Evolutionary conservation across 2,797 vertebrate species (phyloP), one percentile per base, ranked within the genome.

Genomic region (Tiaroga cobitis): DNA sequence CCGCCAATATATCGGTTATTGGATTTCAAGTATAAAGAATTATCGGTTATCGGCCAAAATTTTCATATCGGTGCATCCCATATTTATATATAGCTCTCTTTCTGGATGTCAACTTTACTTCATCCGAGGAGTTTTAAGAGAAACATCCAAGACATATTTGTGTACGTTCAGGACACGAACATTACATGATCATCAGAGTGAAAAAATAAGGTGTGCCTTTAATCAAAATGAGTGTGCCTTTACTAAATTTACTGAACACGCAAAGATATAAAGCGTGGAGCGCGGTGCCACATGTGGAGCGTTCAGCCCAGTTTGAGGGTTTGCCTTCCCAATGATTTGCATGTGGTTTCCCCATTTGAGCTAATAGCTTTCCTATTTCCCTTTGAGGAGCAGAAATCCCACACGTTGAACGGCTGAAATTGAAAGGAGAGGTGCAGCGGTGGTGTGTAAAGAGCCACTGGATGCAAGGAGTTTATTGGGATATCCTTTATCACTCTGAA

Each of bases 391-490:
- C 91, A 93, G 94, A 93, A 94, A 94, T 92, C 88, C 89, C 92
- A 93, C 87, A 87, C 90, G 88, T 92, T 91, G 91, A 92, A 93
- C 87, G 16, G 67, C 72, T 85, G 91, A 82, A 87, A 91, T 89
- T 93, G 89, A 94, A 95, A 94, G 93, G 92, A 94, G 92, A 95
- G 93, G 92, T 93, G 88, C 91, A 84, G 90, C 88, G 77, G 86
- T 85, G 88, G 76, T 77, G 83, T 73, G 83, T 34, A 69, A 46
- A 82, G 68, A n/a, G 34, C 78, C 59, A 65, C 83, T 89, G 84
- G 86, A 89, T 86, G 89, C 87, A 91, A 93, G 91, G 78, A 81
- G 87, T 95, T 94, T 94, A 93, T 85, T 89, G 90, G 82, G 78
- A 88, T 86, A 94, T 92, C 92, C 91, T 93, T 87, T 89, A 92